phyloP scores from a whole-genome alignment of 2,888 invertebrate species.

The Caenorhabditis sp. region DNA sequence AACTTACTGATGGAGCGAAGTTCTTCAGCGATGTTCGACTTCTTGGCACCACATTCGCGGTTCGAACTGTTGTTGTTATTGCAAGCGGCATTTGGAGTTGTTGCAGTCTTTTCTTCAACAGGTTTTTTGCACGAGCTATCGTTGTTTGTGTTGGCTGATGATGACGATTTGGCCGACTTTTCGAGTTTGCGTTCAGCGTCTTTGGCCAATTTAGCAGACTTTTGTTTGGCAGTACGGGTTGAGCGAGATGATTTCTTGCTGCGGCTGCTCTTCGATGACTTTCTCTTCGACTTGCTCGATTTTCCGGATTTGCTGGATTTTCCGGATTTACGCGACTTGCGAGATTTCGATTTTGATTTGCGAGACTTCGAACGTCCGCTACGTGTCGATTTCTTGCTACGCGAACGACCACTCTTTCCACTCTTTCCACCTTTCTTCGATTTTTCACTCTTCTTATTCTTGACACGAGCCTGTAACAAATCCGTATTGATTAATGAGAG shows the following conservation, averaged over 20 bases:
- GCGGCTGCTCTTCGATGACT: conserved; percentile 10
- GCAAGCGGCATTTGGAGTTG: not conserved
- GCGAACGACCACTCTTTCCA: not conserved
- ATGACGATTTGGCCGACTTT: not conserved
- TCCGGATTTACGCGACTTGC: conserved; percentile 23
- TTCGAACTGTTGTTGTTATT: not conserved
- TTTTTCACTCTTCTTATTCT: conserved; percentile 16
- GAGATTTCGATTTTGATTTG: conserved; percentile 7
- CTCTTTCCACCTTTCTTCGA: conserved; percentile 1
- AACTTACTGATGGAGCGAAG: conserved; percentile 9
- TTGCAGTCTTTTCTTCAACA: conserved; percentile 8
- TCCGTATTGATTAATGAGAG: too few species aligned
- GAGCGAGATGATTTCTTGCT: conserved; percentile 3
- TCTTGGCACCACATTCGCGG: conserved; percentile 17
- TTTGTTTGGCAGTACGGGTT: not conserved
- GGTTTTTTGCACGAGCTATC: not conserved
- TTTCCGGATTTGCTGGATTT: conserved; percentile 21
- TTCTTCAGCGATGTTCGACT: not conserved
- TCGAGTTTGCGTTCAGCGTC: not conserved
- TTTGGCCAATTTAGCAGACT: not conserved
- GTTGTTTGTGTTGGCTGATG: too few species aligned
- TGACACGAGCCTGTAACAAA: conserved; percentile 6
- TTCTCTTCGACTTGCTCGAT: conserved; percentile 18
- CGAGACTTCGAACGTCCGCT: conserved; percentile 12
- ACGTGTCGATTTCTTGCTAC: not conserved